These are phyloP conservation scores for Palythoa heliodiscus DNA, from an alignment of 92 coral and sea anemone species.

Conservation along the genomic window DNA sequence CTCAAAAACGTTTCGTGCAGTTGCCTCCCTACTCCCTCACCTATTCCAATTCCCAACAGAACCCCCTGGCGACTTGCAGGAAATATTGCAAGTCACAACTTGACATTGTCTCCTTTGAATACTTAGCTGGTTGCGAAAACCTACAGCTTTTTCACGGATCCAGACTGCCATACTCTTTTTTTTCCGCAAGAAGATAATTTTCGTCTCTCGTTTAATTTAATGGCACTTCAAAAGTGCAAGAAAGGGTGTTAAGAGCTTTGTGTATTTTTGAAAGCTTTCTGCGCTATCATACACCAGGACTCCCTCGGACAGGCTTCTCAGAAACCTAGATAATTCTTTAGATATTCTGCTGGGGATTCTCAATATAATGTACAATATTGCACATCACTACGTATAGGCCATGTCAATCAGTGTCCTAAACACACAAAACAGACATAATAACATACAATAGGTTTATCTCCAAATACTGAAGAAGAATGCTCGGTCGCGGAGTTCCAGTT, in stretches of 20 bases:
- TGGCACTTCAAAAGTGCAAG: conserved; percentile 12
- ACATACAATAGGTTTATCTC: conserved; percentile 15
- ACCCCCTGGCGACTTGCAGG: neutral
- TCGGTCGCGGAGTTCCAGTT: conserved; percentile 20
- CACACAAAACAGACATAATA: conserved; percentile 13
- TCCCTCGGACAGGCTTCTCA: neutral
- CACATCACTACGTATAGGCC: conserved; percentile 11
- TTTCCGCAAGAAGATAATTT: conserved; percentile 10
- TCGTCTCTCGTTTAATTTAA: neutral
- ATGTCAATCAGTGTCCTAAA: conserved; percentile 9
- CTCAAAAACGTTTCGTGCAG: conserved; percentile 11
- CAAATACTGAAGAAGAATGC: conserved; percentile 17
- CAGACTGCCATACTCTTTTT: conserved; percentile 11
- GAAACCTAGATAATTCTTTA: neutral
- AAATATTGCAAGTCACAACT: conserved; percentile 9
- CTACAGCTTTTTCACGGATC: conserved; percentile 21
- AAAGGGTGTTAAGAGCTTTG: conserved; percentile 13
- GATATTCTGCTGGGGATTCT: conserved; percentile 14
- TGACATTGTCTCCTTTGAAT: conserved; percentile 10
- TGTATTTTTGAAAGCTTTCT: neutral
- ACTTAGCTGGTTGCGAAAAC: conserved; percentile 6
- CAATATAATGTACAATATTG: conserved; percentile 18
- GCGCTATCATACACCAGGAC: neutral
- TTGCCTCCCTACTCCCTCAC: neutral
- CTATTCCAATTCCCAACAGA: neutral